Conservation (phyloP, 2,888 invertebrate genomes). For the Nysson spinosus region DNA sequence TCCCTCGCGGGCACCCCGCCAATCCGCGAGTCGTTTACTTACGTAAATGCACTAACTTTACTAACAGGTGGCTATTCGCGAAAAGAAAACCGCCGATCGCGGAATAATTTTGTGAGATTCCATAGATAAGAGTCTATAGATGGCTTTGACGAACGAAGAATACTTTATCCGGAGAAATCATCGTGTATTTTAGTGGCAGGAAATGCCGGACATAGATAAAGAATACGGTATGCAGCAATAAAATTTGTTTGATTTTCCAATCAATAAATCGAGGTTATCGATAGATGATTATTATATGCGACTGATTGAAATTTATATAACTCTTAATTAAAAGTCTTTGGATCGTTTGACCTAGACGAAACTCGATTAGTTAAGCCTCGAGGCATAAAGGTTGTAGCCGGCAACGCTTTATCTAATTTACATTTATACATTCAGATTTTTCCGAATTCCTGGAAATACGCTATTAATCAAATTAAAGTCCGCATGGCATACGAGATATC, state of each 20-base stretch:
- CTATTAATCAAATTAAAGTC: constrained; percentile 37
- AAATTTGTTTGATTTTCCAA: too few species aligned
- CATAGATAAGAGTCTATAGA: too few species aligned
- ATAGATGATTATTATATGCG: too few species aligned
- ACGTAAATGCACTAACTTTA: constrained; percentile 60
- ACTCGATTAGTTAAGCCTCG: constrained; percentile 36
- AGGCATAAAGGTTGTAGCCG: constrained; percentile 11
- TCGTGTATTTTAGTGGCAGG: neutral
- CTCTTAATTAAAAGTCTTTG: too few species aligned
- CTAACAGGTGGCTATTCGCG: constrained; percentile 38
- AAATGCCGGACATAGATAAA: too few species aligned
- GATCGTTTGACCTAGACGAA: neutral
- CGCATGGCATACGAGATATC: constrained; percentile 10
- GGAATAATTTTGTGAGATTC: constrained; percentile 36
- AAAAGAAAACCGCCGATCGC: constrained; percentile 39
- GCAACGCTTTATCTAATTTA: constrained; percentile 42
- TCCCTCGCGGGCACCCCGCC: constrained; percentile 45
- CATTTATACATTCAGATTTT: constrained; percentile 40
- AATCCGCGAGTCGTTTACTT: constrained; percentile 57
- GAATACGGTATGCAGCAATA: too few species aligned
- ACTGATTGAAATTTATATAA: too few species aligned
- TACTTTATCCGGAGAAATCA: neutral
- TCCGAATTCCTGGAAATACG: constrained; percentile 30
- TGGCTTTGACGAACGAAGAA: neutral
- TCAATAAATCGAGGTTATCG: too few species aligned